Base-by-base conservation (phyloP, 2,888 invertebrate species). In the Hydrotaea diabolus region DNA sequence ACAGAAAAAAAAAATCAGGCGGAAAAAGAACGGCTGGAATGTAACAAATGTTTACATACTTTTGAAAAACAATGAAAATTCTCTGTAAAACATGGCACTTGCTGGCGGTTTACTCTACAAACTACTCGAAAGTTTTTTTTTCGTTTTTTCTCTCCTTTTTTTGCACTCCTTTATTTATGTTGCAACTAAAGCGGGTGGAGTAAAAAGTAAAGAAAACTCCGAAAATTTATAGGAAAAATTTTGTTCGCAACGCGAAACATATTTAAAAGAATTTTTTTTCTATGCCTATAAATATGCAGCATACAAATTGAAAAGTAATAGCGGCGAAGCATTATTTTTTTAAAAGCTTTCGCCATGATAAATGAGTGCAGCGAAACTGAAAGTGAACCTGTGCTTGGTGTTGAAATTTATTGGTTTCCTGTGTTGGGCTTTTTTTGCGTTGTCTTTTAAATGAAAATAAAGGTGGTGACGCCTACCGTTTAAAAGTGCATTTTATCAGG, bases 1-100 rank as follows among this genome's bases (percentile, higher is more conserved):
- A 43, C 43, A 53, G 7, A 2, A 53, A 17, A 2, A 11, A n/a
- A 7, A 15, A 53, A n/a, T 17, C n/a, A n/a, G 15, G 53, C 53
- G 8, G 3, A 53, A 17, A n/a, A 53, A 7, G n/a, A n/a, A 2
- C 5, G 53, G 19, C 17, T 17, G 2, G 31, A 11, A 64, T 39
- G 39, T 26, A 66, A 66, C 66, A 66, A 66, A 66, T 66, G 66
- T 66, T 66, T 66, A 66, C 66, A 66, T 62, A 62, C 62, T 62
- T 64, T 66, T 39, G 66, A 17, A 66, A 66, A 66, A 43, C 66
- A 66, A 66, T 43, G 66, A 66, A 66, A 39, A 17, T 66, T 59
- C 59, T 26, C 19, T 66, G 64, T 31, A 36, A 64, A 36, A 31
- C 36, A 36, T 64, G 66, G 66, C 62, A 62, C 26, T 62, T 62